Base-by-base conservation (phyloP, 2,113 vertebrate genomes). In the Menidia beryllina region DNA sequence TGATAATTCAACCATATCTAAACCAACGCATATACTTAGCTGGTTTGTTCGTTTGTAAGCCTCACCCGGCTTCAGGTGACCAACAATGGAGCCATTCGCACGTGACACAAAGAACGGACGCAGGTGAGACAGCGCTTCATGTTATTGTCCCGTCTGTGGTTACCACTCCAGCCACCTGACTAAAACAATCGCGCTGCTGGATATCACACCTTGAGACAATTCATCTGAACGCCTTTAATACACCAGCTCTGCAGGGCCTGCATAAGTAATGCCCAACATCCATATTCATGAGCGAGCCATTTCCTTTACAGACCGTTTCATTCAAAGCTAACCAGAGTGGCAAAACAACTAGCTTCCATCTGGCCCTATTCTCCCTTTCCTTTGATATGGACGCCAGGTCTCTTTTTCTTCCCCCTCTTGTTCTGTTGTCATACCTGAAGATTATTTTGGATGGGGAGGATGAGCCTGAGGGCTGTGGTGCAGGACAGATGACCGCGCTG, bases 381-480 rank as follows among this genome's bases (percentile, higher is more conserved):
- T 89, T 91, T 90, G 89, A 91, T 90, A 77, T 86, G 71, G 79
- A 83, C 14, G 81, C 79, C 77, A 59, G 81, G 72, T 75, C 81
- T 63, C 59, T 59, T 82, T 76, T 85, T 86, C 80, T 84, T 86
- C 81, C 17, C 54, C 57, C 79, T 83, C 77, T 75, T 66, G 78
- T 79, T 74, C 82, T 57, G 80, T 86, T 79, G 77, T 89, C 90
- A 88, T 90, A 89, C 86, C 88, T 76, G 74, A 91, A 91, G 90
- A 90, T 87, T 84, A 60, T 88, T 86, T 81, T 53, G 82, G 79
- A 66, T 36, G 49, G 54, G 51, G 51, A 81, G 83, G 84, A 83
- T 65, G 72, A 81, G 68, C 61, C 55, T 0, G 56, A 43, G 66
- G 66, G 55, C 53, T 1, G 36, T 57, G 75, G 63, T 48, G 30